Percentiles rank a stretch among this genome's conserved stretches.
phyloP scores from a whole-genome alignment of 2,797 vertebrate genomes.

The Leptodactylus fallax region DNA sequence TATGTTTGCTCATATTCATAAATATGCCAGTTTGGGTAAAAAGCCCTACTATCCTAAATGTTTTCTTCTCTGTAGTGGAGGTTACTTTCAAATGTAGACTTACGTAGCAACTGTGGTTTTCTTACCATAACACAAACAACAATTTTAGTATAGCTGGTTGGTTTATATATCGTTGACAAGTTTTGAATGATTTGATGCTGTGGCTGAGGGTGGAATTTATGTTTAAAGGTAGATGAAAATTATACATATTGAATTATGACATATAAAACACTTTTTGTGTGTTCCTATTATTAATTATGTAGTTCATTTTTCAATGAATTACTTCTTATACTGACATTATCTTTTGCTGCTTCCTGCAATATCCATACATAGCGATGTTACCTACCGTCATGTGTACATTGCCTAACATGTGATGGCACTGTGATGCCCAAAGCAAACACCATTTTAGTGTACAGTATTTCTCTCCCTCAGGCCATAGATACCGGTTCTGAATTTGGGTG shows the following conservation, averaged over 20 bases:
- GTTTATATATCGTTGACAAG: conserved; percentile 22
- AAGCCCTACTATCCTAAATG: background rate
- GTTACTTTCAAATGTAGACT: background rate
- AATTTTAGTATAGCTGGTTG: background rate
- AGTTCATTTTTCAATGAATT: no score
- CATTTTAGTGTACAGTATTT: no score
- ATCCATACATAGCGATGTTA: no score
- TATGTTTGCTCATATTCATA: background rate
- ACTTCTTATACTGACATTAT: no score
- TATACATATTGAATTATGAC: background rate
- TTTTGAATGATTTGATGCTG: conserved; percentile 16
- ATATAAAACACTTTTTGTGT: background rate
- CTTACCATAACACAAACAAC: background rate
- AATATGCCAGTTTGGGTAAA: background rate
- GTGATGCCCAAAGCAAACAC: no score
- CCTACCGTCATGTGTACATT: no score
- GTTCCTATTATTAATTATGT: no score
- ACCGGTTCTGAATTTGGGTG: no score
- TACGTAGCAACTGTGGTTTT: conserved; percentile 2
- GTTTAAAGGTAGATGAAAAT: background rate
- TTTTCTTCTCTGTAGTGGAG: background rate
- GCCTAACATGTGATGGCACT: no score
- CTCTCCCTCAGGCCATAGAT: no score
- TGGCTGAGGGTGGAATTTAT: background rate
- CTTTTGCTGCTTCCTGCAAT: no score